Conservation (phyloP, 2,113 vertebrate genomes). For the Megaptera novaeangliae region DNA sequence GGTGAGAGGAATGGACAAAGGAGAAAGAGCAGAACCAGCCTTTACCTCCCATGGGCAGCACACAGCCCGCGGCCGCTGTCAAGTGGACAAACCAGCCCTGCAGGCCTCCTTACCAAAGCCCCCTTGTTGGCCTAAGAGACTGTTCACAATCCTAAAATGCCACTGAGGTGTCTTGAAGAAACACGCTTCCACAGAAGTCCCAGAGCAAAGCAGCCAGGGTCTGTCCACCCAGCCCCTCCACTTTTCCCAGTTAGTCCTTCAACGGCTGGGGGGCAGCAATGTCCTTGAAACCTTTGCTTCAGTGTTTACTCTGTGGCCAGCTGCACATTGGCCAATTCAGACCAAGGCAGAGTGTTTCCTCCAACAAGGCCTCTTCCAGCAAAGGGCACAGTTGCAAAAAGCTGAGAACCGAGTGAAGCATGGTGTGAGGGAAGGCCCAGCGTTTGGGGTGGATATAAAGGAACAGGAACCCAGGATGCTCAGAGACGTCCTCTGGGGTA, state of each 20-base stretch:
- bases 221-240: fast-evolving
- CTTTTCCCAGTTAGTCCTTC: background rate
- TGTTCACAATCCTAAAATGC: background rate
- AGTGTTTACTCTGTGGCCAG: too few species aligned
- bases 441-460: background rate
- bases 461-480: background rate
- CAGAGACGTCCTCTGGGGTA: background rate
- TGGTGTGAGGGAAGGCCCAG: background rate
- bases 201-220: fast-evolving
- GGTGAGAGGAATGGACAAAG: background rate
- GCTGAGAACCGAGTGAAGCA: too few species aligned
- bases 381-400: background rate
- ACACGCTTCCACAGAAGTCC: background rate
- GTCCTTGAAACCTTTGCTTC: background rate
- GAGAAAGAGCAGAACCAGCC: background rate
- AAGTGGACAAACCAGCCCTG: background rate
- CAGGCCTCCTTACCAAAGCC: background rate
- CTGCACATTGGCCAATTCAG: background rate
- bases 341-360: background rate
- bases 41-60: background rate
- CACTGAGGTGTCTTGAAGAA: background rate
- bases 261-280: background rate
- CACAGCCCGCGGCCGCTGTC: background rate
- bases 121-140: background rate
- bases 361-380: background rate